Evolutionary conservation across 2,888 invertebrate genomes (phyloP).

Genomic region (Ennomos erosarius): DNA sequence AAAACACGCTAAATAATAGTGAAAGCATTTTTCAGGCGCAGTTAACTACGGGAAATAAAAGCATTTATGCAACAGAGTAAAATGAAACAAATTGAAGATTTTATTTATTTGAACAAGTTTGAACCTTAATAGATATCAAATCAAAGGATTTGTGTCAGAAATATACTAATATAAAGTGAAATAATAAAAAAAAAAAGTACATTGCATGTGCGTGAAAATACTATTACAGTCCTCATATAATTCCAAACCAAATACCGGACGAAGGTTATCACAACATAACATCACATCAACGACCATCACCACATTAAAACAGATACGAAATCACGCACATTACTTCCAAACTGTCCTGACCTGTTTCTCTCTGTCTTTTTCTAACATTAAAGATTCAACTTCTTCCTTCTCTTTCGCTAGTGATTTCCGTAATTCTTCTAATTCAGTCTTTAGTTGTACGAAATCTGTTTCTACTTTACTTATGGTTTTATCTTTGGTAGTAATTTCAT

Average conservation of each 20-base stretch:
- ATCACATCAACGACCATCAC: conserved; percentile 28
- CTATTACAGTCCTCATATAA: not conserved
- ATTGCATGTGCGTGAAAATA: conserved; percentile 10
- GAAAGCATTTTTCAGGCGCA: conserved; percentile 13
- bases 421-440: conserved; percentile 55
- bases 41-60: not conserved
- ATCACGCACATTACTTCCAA: conserved; percentile 41
- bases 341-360: conserved; percentile 69
- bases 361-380: conserved; percentile 58
- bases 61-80: no score
- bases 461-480: conserved; percentile 48
- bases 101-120: no score
- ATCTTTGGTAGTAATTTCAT: conserved; percentile 53
- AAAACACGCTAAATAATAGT: conserved; percentile 2
- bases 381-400: conserved; percentile 55
- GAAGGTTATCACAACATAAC: conserved; percentile 14
- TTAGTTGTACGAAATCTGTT: conserved; percentile 50
- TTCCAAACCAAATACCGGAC: conserved; percentile 7
- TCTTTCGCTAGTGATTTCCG: conserved; percentile 56
- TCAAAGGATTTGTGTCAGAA: no score
- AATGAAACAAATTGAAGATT: no score
- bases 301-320: conserved; percentile 28
- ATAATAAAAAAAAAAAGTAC: not conserved
- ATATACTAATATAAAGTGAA: no score
- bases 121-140: no score